A percentile compares a stretch with the other conserved stretches of the same genome.
Conservation (phyloP, 2,888 invertebrate genomes). For the Platynereis dumerilii region DNA sequence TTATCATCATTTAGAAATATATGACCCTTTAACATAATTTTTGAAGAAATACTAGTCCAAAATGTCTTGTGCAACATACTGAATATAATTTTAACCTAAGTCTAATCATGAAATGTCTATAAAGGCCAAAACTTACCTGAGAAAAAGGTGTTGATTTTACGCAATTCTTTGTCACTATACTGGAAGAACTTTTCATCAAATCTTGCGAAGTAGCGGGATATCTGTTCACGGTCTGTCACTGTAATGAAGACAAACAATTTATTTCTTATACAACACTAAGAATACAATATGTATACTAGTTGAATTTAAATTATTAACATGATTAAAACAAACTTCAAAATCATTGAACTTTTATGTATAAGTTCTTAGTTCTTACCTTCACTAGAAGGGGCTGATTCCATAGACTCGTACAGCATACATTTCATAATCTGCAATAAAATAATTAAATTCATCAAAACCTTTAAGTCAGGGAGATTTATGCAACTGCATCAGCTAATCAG, state of each 20-base stretch:
- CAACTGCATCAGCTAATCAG: too few species aligned
- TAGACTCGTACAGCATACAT: slow-evolving; percentile 88
- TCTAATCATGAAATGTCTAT: too few species aligned
- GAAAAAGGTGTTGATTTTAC: slow-evolving; percentile 97
- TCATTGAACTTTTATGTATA: neutral
- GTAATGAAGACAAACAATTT: slow-evolving; percentile 35
- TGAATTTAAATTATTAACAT: neutral
- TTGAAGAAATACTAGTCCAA: too few species aligned
- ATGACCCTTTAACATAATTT: too few species aligned
- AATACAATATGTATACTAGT: neutral
- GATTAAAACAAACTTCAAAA: too few species aligned
- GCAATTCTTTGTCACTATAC: slow-evolving; percentile 91
- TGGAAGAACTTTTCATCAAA: slow-evolving; percentile 96
- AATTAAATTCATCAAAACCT: too few species aligned
- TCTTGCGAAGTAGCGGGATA: slow-evolving; percentile 86
- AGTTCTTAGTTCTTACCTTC: slow-evolving; percentile 66
- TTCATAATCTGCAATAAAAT: slow-evolving; percentile 83
- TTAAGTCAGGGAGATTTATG: too few species aligned
- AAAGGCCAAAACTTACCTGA: slow-evolving; percentile 71
- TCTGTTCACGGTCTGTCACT: slow-evolving; percentile 85
- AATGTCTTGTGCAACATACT: too few species aligned
- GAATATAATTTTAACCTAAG: too few species aligned
- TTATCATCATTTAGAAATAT: too few species aligned
- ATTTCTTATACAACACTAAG: too few species aligned
- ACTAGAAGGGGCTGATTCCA: slow-evolving; percentile 88